phyloP scores from a whole-genome alignment of 2,797 vertebrate species.

The Esox lucius region DNA sequence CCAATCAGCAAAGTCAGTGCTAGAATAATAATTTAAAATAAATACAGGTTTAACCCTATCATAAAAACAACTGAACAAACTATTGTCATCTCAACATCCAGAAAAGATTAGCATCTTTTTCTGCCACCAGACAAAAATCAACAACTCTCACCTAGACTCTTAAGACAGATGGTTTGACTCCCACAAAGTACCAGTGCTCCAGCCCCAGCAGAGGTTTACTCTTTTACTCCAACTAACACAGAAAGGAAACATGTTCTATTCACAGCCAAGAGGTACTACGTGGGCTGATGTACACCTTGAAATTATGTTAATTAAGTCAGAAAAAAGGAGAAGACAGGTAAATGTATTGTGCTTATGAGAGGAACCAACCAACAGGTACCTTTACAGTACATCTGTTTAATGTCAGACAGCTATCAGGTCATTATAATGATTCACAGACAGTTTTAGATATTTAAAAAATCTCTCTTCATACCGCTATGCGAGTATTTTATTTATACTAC shows the following conservation, averaged over 20 bases:
- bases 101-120: neutral
- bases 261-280: neutral
- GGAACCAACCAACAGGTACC: neutral
- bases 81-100: neutral
- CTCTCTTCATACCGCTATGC: neutral
- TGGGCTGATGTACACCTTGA: neutral
- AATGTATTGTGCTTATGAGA: neutral
- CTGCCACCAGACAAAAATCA: neutral
- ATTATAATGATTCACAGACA: neutral
- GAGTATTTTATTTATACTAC: neutral
- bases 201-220: neutral
- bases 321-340: conserved; percentile 2
- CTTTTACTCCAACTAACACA: neutral
- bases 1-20: too few relatives aligned
- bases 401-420: conserved; percentile 12
- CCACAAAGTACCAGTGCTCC: neutral
- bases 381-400: conserved; percentile 18
- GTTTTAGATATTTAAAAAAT: neutral
- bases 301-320: neutral
- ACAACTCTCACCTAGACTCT: neutral
- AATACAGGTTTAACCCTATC: neutral
- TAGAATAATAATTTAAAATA: neutral
- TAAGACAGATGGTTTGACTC: neutral
- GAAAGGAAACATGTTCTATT: neutral
- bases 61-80: neutral